A percentile compares a stretch with the other conserved stretches of the same genome.
These are phyloP conservation scores for Orius insidiosus DNA, from an alignment of 1,140 invertebrate species.

Conservation along the genomic window DNA sequence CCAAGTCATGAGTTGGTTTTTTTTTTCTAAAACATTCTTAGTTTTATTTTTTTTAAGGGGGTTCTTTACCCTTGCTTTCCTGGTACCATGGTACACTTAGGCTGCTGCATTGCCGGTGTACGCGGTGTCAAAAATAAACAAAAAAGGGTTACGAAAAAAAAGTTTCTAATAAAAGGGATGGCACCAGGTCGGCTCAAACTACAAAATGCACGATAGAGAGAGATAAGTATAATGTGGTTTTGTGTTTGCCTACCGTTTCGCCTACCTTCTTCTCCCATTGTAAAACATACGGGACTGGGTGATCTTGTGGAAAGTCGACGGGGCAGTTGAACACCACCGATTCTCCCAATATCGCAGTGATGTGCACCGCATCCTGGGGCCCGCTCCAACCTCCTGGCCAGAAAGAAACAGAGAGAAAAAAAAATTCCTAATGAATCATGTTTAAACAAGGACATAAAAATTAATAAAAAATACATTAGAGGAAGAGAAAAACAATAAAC, in stretches of 20 bases:
- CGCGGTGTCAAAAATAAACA: too few relatives aligned
- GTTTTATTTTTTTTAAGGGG: slow-evolving; percentile 4
- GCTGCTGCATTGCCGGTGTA: slow-evolving; percentile 14
- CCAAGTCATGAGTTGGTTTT: slow-evolving; percentile 18
- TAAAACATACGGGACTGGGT: slow-evolving; percentile 87
- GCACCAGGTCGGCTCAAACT: slow-evolving; percentile 6
- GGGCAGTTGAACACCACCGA: slow-evolving; percentile 92
- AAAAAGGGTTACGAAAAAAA: neutral
- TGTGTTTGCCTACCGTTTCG: slow-evolving; percentile 54
- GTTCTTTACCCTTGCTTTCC: slow-evolving; percentile 12
- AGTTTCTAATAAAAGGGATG: too few relatives aligned
- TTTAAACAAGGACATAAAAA: too few relatives aligned
- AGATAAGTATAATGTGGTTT: slow-evolving; percentile 15
- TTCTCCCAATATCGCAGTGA: slow-evolving; percentile 86
- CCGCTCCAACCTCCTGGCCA: slow-evolving; percentile 28
- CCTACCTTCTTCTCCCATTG: slow-evolving; percentile 97
- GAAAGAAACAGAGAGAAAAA: slow-evolving; percentile 7
- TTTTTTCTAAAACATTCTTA: slow-evolving; percentile 9
- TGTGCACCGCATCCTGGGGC: slow-evolving; percentile 80
- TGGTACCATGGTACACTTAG: slow-evolving; percentile 10
- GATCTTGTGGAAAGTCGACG: slow-evolving; percentile 85
- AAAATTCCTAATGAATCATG: neutral
- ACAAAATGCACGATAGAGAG: slow-evolving; percentile 18
- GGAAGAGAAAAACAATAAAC: too few relatives aligned
- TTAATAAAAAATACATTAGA: too few relatives aligned